A percentile compares a stretch with the other conserved stretches of the same genome.
These are phyloP conservation scores for Spialia ferax DNA, from an alignment of 2,888 invertebrate genomes.

Conservation along the genomic window DNA sequence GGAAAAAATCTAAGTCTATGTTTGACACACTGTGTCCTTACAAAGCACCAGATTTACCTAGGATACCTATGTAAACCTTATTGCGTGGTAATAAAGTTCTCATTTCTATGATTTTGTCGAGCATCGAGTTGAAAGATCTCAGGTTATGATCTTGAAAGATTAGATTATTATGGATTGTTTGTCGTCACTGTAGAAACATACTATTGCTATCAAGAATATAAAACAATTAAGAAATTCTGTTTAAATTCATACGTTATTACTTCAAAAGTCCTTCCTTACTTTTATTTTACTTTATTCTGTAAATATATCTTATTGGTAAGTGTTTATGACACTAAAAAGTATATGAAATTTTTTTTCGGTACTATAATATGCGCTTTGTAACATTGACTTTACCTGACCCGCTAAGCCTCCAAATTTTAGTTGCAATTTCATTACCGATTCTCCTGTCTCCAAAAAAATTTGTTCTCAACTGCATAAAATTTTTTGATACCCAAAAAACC, in stretches of 20 bases:
- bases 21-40: conserved; percentile 45
- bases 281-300: no score
- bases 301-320: no score
- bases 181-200: conserved; percentile 36
- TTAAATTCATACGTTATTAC: neutral
- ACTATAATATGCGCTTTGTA: no score
- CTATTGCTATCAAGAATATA: conserved; percentile 35
- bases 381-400: no score
- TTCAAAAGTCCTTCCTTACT: neutral
- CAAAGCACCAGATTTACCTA: neutral
- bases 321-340: no score
- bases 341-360: no score
- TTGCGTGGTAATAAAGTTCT: conserved; percentile 24
- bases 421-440: no score
- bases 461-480: neutral
- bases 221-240: neutral
- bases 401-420: no score
- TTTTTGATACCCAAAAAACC: neutral
- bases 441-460: neutral
- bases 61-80: conserved; percentile 25
- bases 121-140: conserved; percentile 49
- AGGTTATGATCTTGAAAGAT: conserved; percentile 57
- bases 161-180: conserved; percentile 50
- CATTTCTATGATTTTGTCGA: neutral
- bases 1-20: no score